These are phyloP conservation scores for Ispidina picta DNA, from an alignment of 2,797 vertebrate genomes.

Conservation along the genomic window DNA sequence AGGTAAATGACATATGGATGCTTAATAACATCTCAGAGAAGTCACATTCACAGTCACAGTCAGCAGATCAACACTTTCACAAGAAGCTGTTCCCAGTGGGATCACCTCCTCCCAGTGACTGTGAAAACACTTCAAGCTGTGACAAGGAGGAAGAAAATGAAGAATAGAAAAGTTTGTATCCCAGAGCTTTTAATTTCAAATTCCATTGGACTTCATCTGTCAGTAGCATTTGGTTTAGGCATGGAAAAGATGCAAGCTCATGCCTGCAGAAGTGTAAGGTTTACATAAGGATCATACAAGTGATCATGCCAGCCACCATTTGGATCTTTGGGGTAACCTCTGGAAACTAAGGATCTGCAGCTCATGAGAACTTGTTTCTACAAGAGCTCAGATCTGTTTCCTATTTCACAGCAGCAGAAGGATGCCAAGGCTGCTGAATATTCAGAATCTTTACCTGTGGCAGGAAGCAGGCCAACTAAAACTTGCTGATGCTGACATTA, in stretches of 20 bases:
- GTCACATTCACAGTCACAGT: slow-evolving; percentile 39
- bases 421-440: neutral
- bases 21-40: slow-evolving; percentile 29
- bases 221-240: neutral
- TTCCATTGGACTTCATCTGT: neutral
- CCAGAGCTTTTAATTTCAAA: slow-evolving; percentile 6
- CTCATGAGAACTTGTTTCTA: neutral
- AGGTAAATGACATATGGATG: slow-evolving; percentile 19
- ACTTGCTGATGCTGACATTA: neutral
- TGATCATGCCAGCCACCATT: neutral
- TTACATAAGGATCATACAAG: neutral
- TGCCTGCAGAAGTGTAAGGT: neutral
- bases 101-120: slow-evolving; percentile 11
- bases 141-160: slow-evolving; percentile 17
- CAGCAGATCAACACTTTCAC: slow-evolving; percentile 54
- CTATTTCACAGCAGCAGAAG: neutral
- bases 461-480: neutral
- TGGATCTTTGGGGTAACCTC: neutral
- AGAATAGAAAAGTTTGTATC: neutral
- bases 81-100: slow-evolving; percentile 17
- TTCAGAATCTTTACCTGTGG: neutral
- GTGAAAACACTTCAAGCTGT: slow-evolving; percentile 31
- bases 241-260: neutral
- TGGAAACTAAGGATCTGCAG: neutral
- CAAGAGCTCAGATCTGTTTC: neutral